Evolutionary conservation across 2,888 invertebrate genomes (phyloP), one percentile per base, ranked within the genome.

Genomic region (Epinotia nisella): DNA sequence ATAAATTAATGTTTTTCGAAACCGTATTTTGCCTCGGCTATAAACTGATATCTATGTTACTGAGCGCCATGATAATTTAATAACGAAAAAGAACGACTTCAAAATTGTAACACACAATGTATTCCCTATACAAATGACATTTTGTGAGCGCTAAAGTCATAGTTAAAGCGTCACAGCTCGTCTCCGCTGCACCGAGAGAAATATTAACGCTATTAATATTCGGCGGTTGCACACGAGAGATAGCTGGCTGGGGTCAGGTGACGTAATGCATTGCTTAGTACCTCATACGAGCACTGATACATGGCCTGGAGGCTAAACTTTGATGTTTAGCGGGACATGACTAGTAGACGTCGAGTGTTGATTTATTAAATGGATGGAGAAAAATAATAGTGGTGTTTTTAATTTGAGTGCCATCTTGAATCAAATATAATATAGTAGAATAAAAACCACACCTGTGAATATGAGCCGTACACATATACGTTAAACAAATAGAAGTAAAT

Each of bases 141-240:
- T 56, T 62, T 68, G 72, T 68, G 51, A 71, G 56, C 67, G 67
- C 55, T 35, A 39, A 53, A 59, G 59, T 71, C 65, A 66, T 49
- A 58, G 68, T 88, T 87, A 86, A 89, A 88, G 83, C 85, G 87
- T 88, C 88, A 83, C 85, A 87, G 86, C 85, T 85, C 85, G 83
- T 87, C 88, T 89, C 89, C 87, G 84, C 79, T 85, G 84, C 83
- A 85, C 81, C 80, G 81, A 78, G 86, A 87, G 90, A 91, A 87
- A 90, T 91, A 91, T 91, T 89, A 87, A 80, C 82, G 87, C 85
- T 86, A 90, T 92, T 89, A 90, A 91, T 91, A 90, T 88, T 89
- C 87, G 86, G 87, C 83, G 88, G 88, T 86, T 89, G 90, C 86
- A 87, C 84, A 85, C 83, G 80, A 80, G 85, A 90, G 91, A 91